Evolutionary conservation across 1,140 invertebrate species (phyloP).

Genomic region (Leptopilina clavipes): DNA sequence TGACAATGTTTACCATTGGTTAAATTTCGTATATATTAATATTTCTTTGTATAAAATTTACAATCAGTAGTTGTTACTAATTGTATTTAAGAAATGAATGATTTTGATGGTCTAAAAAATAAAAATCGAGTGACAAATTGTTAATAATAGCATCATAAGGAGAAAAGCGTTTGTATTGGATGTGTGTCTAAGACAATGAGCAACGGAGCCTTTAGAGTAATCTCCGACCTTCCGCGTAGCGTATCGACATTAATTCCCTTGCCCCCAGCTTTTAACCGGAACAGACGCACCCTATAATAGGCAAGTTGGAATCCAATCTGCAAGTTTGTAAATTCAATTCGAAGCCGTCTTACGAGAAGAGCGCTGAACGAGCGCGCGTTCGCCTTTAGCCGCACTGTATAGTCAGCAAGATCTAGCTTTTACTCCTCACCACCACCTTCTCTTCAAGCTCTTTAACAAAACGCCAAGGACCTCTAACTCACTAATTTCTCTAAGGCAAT

Average conservation of each 20-base stretch:
- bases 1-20: no score
- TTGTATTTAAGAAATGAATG: no score
- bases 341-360: constrained; percentile 58
- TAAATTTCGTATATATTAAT: no score
- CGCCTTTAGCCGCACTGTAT: constrained; percentile 52
- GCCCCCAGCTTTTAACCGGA: constrained; percentile 74
- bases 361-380: constrained; percentile 55
- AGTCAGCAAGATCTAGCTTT: constrained; percentile 50
- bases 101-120: no score
- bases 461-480: not conserved
- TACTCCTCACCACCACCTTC: constrained; percentile 7
- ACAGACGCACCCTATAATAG: constrained; percentile 76
- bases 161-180: constrained; percentile 20
- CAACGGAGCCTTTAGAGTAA: constrained; percentile 68
- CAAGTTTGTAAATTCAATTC: constrained; percentile 77
- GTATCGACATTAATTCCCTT: constrained; percentile 76
- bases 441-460: not conserved
- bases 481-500: constrained; percentile 4
- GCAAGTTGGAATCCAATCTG: constrained; percentile 77
- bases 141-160: not conserved
- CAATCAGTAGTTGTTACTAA: no score
- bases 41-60: no score
- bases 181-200: constrained; percentile 61
- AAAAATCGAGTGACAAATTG: not conserved
- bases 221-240: constrained; percentile 70